These are phyloP conservation scores for Betta splendens DNA, from an alignment of 2,797 vertebrate genomes.

Conservation along the genomic window DNA sequence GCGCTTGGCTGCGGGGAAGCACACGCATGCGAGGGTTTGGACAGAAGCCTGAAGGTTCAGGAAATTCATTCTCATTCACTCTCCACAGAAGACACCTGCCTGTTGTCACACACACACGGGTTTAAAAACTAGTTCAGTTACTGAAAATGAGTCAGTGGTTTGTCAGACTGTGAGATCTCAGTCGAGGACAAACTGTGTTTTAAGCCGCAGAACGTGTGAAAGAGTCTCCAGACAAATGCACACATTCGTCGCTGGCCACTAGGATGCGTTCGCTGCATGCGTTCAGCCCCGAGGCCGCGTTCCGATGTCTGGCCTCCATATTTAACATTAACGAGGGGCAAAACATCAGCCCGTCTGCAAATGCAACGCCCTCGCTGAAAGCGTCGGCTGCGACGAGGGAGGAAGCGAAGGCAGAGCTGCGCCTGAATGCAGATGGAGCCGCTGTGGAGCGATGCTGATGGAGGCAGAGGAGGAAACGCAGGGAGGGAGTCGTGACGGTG, in stretches of 20 bases:
- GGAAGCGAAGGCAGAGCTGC: background rate
- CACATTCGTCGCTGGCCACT: too few relatives aligned
- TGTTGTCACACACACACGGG: too few relatives aligned
- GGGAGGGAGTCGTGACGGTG: conserved; percentile 59
- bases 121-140: too few relatives aligned
- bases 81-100: too few relatives aligned
- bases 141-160: background rate
- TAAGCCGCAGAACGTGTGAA: background rate
- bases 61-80: too few relatives aligned
- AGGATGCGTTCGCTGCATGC: too few relatives aligned
- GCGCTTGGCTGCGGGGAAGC: conserved; percentile 85
- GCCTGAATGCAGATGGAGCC: conserved; percentile 11
- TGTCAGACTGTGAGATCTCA: background rate
- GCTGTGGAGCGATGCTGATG: conserved; percentile 43
- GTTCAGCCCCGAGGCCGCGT: too few relatives aligned
- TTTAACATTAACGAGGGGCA: too few relatives aligned
- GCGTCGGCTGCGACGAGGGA: too few relatives aligned
- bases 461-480: conserved; percentile 26
- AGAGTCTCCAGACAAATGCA: conserved; percentile 1
- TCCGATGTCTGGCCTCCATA: too few relatives aligned
- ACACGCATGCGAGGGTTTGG: conserved; percentile 16
- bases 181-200: background rate
- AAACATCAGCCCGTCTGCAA: too few relatives aligned
- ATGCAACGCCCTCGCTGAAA: too few relatives aligned
- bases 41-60: conserved; percentile 8